Conservation (phyloP, 2,797 vertebrate species). For the Naso thynnoides region DNA sequence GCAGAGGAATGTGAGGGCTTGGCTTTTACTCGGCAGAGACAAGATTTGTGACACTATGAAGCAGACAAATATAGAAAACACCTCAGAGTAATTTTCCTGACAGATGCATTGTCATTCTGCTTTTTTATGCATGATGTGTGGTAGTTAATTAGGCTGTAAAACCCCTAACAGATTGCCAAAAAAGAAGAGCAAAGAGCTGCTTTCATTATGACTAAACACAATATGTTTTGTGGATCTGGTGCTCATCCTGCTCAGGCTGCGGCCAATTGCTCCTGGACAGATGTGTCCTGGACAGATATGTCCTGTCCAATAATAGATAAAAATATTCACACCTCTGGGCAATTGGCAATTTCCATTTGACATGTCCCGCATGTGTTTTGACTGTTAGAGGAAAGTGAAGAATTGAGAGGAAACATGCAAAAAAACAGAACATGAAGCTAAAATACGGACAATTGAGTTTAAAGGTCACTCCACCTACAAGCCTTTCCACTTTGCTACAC, state of each 20-base stretch:
- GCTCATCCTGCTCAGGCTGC: too few relatives aligned
- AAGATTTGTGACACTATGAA: constrained; percentile 41
- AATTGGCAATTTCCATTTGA: constrained; percentile 7
- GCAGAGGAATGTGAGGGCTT: constrained; percentile 63
- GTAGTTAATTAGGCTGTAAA: constrained; percentile 13
- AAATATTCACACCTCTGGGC: neutral
- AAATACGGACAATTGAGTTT: too few relatives aligned
- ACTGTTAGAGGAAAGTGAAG: neutral
- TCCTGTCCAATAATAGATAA: neutral
- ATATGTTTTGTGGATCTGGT: neutral
- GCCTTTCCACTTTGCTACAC: too few relatives aligned
- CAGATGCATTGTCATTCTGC: constrained; percentile 22
- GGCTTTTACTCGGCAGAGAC: constrained; percentile 64
- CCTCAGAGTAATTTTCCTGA: neutral
- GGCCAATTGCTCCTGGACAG: neutral
- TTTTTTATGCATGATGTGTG: neutral
- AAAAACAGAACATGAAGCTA: too few relatives aligned
- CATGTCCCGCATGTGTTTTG: neutral
- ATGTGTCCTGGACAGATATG: neutral
- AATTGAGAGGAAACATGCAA: neutral
- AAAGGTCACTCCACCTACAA: too few relatives aligned
- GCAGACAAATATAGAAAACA: constrained; percentile 10
- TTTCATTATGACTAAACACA: too few relatives aligned
- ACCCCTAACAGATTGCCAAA: neutral
- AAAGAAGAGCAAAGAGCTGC: neutral